These are phyloP conservation scores for Eulemur rubriventer DNA, from an alignment of 2,797 vertebrate genomes.

Conservation along the genomic window DNA sequence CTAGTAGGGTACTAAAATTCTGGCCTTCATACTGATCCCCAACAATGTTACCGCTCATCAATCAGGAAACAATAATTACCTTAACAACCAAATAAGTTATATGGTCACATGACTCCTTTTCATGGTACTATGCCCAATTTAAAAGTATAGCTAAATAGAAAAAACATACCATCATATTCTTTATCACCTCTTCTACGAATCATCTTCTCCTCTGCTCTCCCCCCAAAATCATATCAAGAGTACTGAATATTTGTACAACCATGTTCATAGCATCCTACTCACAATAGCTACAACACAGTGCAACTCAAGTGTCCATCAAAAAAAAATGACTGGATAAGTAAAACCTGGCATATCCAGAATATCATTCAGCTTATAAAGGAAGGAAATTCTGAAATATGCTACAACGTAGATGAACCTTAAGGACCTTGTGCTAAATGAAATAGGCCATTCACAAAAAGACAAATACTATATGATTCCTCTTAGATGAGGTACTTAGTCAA, in stretches of 20 bases:
- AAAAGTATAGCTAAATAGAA: background rate
- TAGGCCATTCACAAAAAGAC: background rate
- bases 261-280: background rate
- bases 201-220: background rate
- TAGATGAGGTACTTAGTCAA: background rate
- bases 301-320: background rate
- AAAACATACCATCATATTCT: background rate
- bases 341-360: background rate
- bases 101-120: background rate
- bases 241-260: background rate
- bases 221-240: background rate
- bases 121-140: background rate
- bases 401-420: background rate
- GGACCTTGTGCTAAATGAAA: background rate
- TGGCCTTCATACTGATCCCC: background rate
- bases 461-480: background rate
- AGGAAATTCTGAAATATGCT: background rate
- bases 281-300: background rate
- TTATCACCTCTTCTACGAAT: background rate
- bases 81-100: background rate
- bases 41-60: background rate
- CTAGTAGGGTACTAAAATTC: background rate
- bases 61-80: background rate
- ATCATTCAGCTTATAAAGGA: background rate
- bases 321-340: background rate